Percentiles rank a stretch among this genome's conserved stretches.
Evolutionary conservation across 1,140 invertebrate species (phyloP).

Genomic region (Thalassaphorura encarpata): DNA sequence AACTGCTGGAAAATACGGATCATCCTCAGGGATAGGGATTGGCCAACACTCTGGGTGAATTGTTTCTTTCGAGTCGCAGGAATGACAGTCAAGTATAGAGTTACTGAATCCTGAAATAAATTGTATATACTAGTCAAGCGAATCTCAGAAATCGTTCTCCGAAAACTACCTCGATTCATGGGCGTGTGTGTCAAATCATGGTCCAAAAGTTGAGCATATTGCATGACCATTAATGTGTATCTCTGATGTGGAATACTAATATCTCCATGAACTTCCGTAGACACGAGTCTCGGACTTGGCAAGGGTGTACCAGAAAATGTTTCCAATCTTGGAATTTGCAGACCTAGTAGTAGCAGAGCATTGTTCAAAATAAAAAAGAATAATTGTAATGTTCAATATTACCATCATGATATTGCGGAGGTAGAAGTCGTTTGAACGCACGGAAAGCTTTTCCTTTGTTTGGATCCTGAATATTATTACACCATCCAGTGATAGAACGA

Average conservation of each 20-base stretch:
- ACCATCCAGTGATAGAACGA: constrained; percentile 49
- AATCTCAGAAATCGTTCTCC: too few relatives aligned
- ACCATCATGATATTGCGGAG: too few relatives aligned
- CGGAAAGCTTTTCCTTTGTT: constrained; percentile 43
- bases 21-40: constrained; percentile 67
- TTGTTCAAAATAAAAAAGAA: too few relatives aligned
- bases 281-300: constrained; percentile 70
- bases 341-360: too few relatives aligned
- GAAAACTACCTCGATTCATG: constrained; percentile 50
- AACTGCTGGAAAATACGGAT: constrained; percentile 77
- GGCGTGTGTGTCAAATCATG: constrained; percentile 88
- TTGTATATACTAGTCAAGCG: constrained; percentile 14
- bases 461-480: constrained; percentile 48
- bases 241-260: constrained; percentile 73
- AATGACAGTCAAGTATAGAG: constrained; percentile 61
- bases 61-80: constrained; percentile 66
- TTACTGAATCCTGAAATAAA: too few relatives aligned
- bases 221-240: constrained; percentile 84
- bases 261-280: constrained; percentile 75
- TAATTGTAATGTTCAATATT: too few relatives aligned
- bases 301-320: constrained; percentile 61
- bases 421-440: constrained; percentile 43
- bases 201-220: constrained; percentile 77
- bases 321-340: constrained; percentile 54
- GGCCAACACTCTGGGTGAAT: constrained; percentile 86